phyloP scores from a whole-genome alignment of 1,140 invertebrate species.

The Himalopsyche phryganea region DNA sequence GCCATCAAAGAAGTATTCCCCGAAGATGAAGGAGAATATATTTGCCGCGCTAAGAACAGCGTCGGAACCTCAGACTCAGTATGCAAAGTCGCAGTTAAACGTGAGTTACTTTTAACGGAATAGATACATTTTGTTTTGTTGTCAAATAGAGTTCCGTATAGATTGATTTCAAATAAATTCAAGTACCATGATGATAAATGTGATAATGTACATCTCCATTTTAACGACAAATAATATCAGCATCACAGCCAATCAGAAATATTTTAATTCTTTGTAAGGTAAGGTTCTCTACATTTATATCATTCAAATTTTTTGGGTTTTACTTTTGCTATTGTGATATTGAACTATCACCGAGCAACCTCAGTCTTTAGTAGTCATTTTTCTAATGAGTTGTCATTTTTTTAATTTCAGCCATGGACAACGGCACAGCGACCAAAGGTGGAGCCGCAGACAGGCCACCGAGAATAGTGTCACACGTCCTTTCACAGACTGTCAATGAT shows the following conservation, averaged over 20 bases:
- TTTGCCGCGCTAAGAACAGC: conserved; percentile 87
- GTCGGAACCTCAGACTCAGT: conserved; percentile 78
- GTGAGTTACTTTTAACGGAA: conserved; percentile 54
- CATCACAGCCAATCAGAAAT: too few relatives aligned
- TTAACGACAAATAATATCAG: too few relatives aligned
- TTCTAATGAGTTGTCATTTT: not conserved
- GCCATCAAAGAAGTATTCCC: conserved; percentile 90
- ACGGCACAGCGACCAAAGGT: conserved; percentile 40
- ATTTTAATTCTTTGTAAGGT: too few relatives aligned
- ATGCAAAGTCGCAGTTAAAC: conserved; percentile 78
- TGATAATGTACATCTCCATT: too few relatives aligned
- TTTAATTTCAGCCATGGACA: conserved; percentile 61
- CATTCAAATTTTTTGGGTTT: too few relatives aligned
- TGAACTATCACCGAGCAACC: too few relatives aligned
- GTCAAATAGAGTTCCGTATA: too few relatives aligned
- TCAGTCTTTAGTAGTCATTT: too few relatives aligned
- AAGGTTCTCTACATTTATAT: too few relatives aligned
- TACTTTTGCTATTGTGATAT: too few relatives aligned
- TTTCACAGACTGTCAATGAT: conserved; percentile 77
- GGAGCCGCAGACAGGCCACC: conserved; percentile 65
- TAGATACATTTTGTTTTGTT: conserved; percentile 12
- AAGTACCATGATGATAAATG: too few relatives aligned
- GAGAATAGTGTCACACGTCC: conserved; percentile 78
- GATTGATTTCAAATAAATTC: too few relatives aligned
- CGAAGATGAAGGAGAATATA: conserved; percentile 87